Conservation (phyloP, 1,140 invertebrate species). For the Paralvinella palmiformis region DNA sequence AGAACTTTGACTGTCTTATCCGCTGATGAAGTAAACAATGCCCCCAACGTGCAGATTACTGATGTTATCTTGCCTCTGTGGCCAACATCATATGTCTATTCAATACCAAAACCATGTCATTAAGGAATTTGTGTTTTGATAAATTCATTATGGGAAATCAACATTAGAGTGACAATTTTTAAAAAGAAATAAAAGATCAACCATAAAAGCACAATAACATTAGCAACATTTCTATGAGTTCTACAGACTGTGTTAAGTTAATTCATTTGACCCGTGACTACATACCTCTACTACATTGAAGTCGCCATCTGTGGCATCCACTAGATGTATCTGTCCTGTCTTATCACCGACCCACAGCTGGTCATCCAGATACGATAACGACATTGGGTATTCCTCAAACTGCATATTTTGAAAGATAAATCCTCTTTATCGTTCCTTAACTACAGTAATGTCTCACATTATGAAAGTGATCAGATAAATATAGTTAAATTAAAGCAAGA, state of each 20-base stretch:
- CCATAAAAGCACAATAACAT: neutral
- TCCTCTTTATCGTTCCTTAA: too few species aligned
- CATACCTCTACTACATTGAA: conserved; percentile 42
- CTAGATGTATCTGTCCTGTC: conserved; percentile 36
- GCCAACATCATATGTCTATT: conserved; percentile 33
- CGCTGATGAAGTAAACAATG: conserved; percentile 31
- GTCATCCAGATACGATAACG: conserved; percentile 33
- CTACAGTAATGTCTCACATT: too few species aligned
- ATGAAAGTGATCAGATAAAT: too few species aligned
- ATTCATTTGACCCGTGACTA: neutral
- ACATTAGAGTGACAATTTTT: neutral
- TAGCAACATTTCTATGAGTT: neutral
- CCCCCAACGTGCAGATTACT: conserved; percentile 27
- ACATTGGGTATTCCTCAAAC: conserved; percentile 36
- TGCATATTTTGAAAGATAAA: too few species aligned
- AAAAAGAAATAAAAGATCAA: neutral
- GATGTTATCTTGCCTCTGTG: conserved; percentile 34
- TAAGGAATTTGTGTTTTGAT: neutral
- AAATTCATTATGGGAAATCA: neutral
- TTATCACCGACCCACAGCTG: conserved; percentile 46
- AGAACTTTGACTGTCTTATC: conserved; percentile 33
- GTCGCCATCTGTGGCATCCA: conserved; percentile 35
- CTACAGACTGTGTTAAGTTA: neutral
- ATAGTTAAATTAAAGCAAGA: too few species aligned
- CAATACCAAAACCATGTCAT: neutral